A percentile compares a stretch with the other conserved stretches of the same genome.
These are phyloP conservation scores for Melanophora roralis DNA, from an alignment of 2,888 invertebrate species.

Conservation along the genomic window DNA sequence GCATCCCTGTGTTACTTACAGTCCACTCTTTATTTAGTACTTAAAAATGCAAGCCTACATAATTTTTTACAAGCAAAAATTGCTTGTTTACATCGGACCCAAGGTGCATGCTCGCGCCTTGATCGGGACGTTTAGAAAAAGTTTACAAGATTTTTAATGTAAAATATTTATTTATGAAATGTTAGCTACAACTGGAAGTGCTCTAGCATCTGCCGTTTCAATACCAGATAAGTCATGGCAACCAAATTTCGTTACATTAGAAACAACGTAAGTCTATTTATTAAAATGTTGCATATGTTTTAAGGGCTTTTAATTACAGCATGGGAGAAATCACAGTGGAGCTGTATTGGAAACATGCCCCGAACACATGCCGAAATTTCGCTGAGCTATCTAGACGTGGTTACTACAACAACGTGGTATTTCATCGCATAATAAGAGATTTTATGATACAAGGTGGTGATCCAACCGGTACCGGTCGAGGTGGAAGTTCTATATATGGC, in stretches of 20 bases:
- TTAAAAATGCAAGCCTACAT: too few relatives aligned
- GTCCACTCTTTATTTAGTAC: too few relatives aligned
- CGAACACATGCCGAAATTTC: constrained; percentile 98
- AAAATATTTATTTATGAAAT: too few relatives aligned
- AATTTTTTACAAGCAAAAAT: too few relatives aligned
- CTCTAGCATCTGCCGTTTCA: constrained; percentile 77
- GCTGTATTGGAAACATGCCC: constrained; percentile 99
- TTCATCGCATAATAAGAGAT: constrained; percentile 96
- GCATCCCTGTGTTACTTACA: too few relatives aligned
- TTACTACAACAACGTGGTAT: constrained; percentile 97
- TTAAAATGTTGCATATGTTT: not conserved
- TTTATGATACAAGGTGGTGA: constrained; percentile 98
- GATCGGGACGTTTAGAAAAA: too few relatives aligned
- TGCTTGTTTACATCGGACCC: too few relatives aligned
- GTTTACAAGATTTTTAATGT: too few relatives aligned
- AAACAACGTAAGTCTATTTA: constrained; percentile 85
- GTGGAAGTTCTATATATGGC: constrained; percentile 98
- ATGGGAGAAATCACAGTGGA: constrained; percentile 96
- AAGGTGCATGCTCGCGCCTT: too few relatives aligned
- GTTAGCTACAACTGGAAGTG: constrained; percentile 65
- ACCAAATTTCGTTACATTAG: constrained; percentile 87
- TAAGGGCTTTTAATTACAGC: constrained; percentile 76
- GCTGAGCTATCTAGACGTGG: constrained; percentile 95
- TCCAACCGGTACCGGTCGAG: constrained; percentile 97
- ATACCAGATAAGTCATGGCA: constrained; percentile 94